Evolutionary conservation across 2,797 vertebrate genomes (phyloP).

Genomic region (Morelia viridis): DNA sequence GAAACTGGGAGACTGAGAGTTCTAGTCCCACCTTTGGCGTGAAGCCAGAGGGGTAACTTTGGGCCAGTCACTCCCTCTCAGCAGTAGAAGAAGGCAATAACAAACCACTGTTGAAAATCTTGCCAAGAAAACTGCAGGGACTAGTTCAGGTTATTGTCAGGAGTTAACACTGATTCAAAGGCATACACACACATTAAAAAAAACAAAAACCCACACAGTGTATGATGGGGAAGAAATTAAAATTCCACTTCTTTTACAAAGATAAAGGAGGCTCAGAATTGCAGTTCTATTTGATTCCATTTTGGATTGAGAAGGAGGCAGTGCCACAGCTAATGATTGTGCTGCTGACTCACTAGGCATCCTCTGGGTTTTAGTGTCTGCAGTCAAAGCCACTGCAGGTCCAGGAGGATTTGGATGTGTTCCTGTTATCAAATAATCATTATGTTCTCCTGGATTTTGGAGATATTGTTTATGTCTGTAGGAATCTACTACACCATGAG

Average conservation of each 20-base stretch:
- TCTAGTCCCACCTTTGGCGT: neutral
- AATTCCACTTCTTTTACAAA: neutral
- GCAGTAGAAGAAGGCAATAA: neutral
- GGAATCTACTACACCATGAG: slow-evolving; percentile 68
- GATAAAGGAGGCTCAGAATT: neutral
- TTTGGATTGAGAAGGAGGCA: slow-evolving; percentile 88
- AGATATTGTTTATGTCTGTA: slow-evolving; percentile 80
- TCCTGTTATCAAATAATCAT: too few relatives aligned
- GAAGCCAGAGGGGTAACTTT: neutral
- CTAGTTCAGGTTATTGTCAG: neutral
- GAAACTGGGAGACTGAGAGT: neutral
- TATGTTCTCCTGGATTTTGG: slow-evolving; percentile 74
- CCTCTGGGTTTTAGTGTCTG: slow-evolving; percentile 92
- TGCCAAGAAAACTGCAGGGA: neutral
- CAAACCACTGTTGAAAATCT: neutral
- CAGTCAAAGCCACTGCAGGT: slow-evolving; percentile 82
- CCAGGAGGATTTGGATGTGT: too few relatives aligned
- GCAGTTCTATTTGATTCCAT: neutral
- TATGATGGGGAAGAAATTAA: neutral
- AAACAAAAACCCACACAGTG: neutral
- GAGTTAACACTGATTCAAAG: neutral
- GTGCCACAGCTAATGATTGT: slow-evolving; percentile 86
- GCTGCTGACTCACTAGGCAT: slow-evolving; percentile 92
- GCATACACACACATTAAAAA: neutral
- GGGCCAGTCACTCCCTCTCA: neutral